Conservation (phyloP, 2,113 vertebrate genomes). For the Corythaeola cristata region DNA sequence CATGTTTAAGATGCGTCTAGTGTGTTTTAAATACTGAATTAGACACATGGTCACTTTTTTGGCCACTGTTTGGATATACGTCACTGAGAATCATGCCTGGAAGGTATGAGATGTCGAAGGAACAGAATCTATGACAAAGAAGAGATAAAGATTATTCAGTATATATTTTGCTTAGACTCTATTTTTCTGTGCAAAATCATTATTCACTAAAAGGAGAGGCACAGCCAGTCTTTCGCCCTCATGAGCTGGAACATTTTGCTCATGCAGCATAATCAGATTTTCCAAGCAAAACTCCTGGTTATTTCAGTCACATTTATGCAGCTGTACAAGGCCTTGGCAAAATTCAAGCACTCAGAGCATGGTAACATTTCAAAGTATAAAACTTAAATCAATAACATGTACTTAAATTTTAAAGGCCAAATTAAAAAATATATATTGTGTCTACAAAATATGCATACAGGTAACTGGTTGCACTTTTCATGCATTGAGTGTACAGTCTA, state of each 20-base stretch:
- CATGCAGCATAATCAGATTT: slow-evolving; percentile 68
- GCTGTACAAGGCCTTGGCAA: slow-evolving; percentile 18
- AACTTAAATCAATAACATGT: slow-evolving; percentile 5
- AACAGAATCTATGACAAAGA: neutral
- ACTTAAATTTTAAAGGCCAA: slow-evolving; percentile 22
- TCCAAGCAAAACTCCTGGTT: slow-evolving; percentile 67
- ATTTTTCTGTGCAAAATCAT: slow-evolving; percentile 41
- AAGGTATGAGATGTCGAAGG: neutral
- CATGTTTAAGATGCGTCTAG: neutral
- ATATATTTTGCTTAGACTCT: slow-evolving; percentile 19
- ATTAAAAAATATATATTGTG: neutral
- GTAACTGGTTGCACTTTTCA: neutral
- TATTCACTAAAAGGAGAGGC: slow-evolving; percentile 47
- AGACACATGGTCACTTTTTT: neutral
- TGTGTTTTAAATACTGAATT: neutral
- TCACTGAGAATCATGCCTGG: neutral
- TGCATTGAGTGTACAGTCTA: neutral
- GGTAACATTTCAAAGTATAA: slow-evolving; percentile 39
- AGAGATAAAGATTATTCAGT: neutral
- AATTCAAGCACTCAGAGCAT: slow-evolving; percentile 38
- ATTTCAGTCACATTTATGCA: slow-evolving; percentile 54
- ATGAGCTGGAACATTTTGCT: slow-evolving; percentile 66
- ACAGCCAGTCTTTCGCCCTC: slow-evolving; percentile 45
- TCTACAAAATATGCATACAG: neutral
- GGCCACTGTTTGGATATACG: neutral